Percentiles rank a stretch among this genome's conserved stretches.
Conservation (phyloP, 2,888 invertebrate species). For the Ormyrus nitidulus region DNA sequence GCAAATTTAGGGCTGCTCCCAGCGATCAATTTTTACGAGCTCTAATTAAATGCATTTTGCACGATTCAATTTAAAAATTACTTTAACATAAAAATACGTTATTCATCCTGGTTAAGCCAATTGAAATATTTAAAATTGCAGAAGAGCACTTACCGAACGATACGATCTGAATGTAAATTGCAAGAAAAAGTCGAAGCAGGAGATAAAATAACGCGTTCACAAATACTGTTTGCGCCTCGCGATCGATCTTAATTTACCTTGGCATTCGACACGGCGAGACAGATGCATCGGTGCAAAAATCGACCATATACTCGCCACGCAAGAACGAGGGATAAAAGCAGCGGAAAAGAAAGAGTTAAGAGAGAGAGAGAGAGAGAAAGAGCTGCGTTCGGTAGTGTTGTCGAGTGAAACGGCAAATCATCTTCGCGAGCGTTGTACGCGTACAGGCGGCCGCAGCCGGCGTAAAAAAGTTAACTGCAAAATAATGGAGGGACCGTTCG, state of each 20-base stretch:
- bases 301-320: not conserved
- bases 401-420: slow-evolving; percentile 68
- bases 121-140: too few relatives aligned
- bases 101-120: too few relatives aligned
- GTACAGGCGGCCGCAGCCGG: slow-evolving; percentile 41
- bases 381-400: slow-evolving; percentile 15
- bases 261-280: slow-evolving; percentile 51
- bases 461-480: slow-evolving; percentile 67
- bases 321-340: not conserved
- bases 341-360: not conserved
- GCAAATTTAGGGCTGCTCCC: slow-evolving; percentile 22
- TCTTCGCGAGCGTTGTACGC: slow-evolving; percentile 58
- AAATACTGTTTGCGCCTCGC: slow-evolving; percentile 6
- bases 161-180: slow-evolving; percentile 36
- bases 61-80: too few relatives aligned
- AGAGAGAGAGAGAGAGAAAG: not conserved
- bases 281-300: slow-evolving; percentile 56
- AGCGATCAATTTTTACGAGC: not conserved
- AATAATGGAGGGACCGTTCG: slow-evolving; percentile 66
- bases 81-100: too few relatives aligned
- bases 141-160: not conserved
- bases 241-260: slow-evolving; percentile 47
- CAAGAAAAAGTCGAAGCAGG: not conserved
- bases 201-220: not conserved
- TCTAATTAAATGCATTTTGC: not conserved